Evolutionary conservation across 2,113 vertebrate genomes (phyloP).

Genomic region (Urocolius indicus): DNA sequence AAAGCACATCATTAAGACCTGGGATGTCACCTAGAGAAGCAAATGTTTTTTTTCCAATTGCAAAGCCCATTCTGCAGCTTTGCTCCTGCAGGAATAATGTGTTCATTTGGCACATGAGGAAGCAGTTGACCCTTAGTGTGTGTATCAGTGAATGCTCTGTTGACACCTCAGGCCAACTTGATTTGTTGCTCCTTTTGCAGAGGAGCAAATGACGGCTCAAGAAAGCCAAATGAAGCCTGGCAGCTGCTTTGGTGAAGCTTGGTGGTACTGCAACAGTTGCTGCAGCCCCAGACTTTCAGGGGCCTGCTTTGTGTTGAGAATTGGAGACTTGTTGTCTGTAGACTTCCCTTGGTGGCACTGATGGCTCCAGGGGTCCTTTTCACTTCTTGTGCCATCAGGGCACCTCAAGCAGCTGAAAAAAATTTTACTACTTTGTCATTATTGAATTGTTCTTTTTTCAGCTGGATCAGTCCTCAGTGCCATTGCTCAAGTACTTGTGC

Average conservation of each 20-base stretch:
- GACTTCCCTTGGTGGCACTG: neutral
- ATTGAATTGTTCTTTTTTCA: neutral
- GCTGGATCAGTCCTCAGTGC: neutral
- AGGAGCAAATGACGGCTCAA: neutral
- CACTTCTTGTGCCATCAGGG: neutral
- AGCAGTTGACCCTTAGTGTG: neutral
- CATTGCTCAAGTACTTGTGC: neutral
- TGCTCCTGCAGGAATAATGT: neutral
- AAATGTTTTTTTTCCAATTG: neutral
- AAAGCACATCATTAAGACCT: neutral
- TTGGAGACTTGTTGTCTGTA: accelerated
- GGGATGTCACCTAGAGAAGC: neutral
- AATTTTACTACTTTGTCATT: accelerated
- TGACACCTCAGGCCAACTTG: neutral
- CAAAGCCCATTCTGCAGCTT: neutral
- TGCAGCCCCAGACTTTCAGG: neutral
- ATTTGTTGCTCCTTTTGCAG: neutral
- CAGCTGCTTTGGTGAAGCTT: neutral
- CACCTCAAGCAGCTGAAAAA: neutral
- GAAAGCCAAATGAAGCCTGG: neutral
- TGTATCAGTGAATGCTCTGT: neutral
- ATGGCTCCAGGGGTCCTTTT: neutral
- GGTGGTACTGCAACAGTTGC: neutral
- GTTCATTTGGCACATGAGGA: neutral
- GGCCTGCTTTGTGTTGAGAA: neutral